Conservation (phyloP, 2,113 vertebrate genomes). For the Greenwoodochromis staneri region DNA sequence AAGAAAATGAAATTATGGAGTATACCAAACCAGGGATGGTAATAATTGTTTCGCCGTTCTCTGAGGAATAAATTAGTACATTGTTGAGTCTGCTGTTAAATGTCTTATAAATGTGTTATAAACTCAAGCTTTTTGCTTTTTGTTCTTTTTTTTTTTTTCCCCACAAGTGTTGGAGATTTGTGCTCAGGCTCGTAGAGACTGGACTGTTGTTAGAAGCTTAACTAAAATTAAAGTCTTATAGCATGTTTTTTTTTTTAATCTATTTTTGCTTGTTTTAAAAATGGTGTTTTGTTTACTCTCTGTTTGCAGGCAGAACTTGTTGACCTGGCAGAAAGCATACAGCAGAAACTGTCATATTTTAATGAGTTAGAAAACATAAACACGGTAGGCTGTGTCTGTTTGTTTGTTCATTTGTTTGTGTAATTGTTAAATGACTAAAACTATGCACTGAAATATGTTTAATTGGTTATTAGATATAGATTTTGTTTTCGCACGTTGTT, state of each 20-base stretch:
- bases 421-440: background rate
- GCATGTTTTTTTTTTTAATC: background rate
- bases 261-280: background rate
- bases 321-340: slow-evolving; percentile 91
- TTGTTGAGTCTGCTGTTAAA: background rate
- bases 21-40: background rate
- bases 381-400: slow-evolving; percentile 74
- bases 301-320: slow-evolving; percentile 85
- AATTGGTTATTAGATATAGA: background rate
- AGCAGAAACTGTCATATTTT: slow-evolving; percentile 97
- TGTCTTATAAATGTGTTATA: background rate
- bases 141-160: rapidly evolving
- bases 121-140: background rate
- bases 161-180: too few species aligned
- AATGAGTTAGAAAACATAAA: slow-evolving; percentile 95
- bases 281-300: slow-evolving; percentile 32
- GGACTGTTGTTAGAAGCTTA: background rate
- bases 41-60: background rate
- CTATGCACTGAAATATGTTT: background rate
- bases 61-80: background rate
- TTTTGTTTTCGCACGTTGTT: background rate
- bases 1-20: background rate
- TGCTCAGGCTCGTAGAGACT: background rate
- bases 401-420: background rate
- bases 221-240: background rate